Evolutionary conservation across 2,797 vertebrate species (phyloP), one percentile per base, ranked within the genome.

Genomic region (Sebastes glaucus): DNA sequence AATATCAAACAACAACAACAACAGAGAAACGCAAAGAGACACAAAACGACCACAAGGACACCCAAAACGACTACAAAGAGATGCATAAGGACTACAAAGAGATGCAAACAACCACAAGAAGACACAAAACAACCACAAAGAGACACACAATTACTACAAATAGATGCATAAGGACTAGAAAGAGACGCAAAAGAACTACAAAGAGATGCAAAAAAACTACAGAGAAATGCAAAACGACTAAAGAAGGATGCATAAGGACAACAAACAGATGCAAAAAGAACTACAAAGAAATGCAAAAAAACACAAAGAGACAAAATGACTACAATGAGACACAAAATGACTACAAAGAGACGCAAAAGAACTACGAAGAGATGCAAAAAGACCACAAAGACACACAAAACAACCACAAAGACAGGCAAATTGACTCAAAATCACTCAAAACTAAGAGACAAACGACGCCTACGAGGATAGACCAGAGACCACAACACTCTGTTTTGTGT

Each of bases 131-230:
- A 0, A 11, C 49, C 5, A 11, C 14, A 53, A 11, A 11, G 32
- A 22, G 11, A 70, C 2, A 4, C 14, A 59, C 22, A 25, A 49
- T 1, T 3, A 33, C 59, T 6, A 42, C 6, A 20, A n/a, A 56
- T 2, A 7, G 1, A 63, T 1, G 3, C 22, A 52, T 25, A 11
- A 53, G 1, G 3, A 35, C 59, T 38, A 8, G 3, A 55, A 11
- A 38, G 14, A 52, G 3, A 52, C 0, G 8, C 49, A 52, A n/a
- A 0, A 52, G 0, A 0, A 52, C 20, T 10, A 52, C 8, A 10
- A n/a, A 52, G 8, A 18, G 0, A 61, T 4, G 3, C 5, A 52
- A 52, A 65, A 65, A 1, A 2, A 49, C n/a, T 0, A 30, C 30
- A 46, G 60, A n/a, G 7, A 30, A 1, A 46, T 2, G 4, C 16